Conservation (phyloP, 2,797 vertebrate genomes). For the Brachymystax lenok region DNA sequence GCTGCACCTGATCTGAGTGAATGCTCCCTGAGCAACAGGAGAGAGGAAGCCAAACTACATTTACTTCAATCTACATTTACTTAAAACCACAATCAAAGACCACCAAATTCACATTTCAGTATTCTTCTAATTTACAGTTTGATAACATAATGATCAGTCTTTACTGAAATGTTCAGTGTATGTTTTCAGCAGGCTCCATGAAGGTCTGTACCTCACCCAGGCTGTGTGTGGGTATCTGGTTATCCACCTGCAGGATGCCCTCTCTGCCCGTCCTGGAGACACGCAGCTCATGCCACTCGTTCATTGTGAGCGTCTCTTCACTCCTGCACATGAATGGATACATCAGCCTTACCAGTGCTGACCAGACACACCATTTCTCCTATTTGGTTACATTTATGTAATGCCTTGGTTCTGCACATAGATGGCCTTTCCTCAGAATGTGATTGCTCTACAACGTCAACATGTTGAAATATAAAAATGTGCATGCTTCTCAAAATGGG, state of each 20-base stretch:
- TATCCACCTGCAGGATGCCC: constrained; percentile 81
- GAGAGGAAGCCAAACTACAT: not conserved
- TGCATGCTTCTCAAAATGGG: not conserved
- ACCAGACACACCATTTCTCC: not conserved
- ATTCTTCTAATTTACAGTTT: not conserved
- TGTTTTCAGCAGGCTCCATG: not conserved
- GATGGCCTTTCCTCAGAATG: not conserved
- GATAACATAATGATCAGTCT: not conserved
- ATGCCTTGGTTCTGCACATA: not conserved
- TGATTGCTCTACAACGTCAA: not conserved
- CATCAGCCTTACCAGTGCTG: not conserved
- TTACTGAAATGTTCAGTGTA: not conserved
- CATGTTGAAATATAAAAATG: not conserved
- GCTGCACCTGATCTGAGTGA: constrained; percentile 84
- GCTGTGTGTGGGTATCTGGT: constrained; percentile 73
- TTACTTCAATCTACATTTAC: not conserved
- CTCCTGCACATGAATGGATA: constrained; percentile 63
- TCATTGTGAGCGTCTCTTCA: constrained; percentile 70
- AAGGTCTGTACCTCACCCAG: constrained; percentile 73
- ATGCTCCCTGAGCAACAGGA: constrained; percentile 71
- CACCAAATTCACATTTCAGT: not conserved
- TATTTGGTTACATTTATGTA: not conserved
- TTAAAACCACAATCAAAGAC: not conserved
- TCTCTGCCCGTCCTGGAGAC: constrained; percentile 80
- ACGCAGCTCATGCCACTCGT: constrained; percentile 78